Conservation (phyloP, 2,888 invertebrate species). For the Vanessa cardui region DNA sequence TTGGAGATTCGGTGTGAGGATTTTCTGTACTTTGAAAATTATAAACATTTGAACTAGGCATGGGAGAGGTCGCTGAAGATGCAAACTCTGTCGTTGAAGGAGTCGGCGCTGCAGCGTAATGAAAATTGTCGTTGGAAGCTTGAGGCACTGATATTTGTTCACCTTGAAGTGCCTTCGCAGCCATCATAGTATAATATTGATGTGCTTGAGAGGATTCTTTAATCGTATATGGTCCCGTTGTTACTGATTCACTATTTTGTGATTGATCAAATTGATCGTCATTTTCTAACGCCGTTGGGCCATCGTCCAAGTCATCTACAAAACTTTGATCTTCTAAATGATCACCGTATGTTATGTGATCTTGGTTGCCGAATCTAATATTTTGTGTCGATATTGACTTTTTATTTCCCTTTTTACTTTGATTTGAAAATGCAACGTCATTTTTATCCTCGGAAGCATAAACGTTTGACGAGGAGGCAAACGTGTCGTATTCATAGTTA, state of each 20-base stretch:
- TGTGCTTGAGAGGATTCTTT: constrained; percentile 66
- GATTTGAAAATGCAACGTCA: constrained; percentile 48
- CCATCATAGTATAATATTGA: constrained; percentile 68
- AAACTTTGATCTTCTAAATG: constrained; percentile 59
- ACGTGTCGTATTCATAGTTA: constrained; percentile 67
- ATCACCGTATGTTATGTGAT: constrained; percentile 65
- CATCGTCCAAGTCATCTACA: constrained; percentile 45
- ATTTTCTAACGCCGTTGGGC: constrained; percentile 57
- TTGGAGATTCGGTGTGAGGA: constrained; percentile 14
- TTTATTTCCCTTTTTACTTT: constrained; percentile 60
- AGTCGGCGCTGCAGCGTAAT: constrained; percentile 64
- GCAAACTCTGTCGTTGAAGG: constrained; percentile 50
- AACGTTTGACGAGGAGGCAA: constrained; percentile 65
- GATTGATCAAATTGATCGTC: constrained; percentile 54
- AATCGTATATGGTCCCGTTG: constrained; percentile 61
- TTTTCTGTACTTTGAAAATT: constrained; percentile 25
- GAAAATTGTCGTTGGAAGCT: constrained; percentile 69
- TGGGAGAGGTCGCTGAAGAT: constrained; percentile 49
- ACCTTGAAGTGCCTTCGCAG: constrained; percentile 61
- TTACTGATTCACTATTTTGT: constrained; percentile 48
- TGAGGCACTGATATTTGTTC: constrained; percentile 62
- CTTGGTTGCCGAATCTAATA: constrained; percentile 70
- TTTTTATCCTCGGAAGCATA: constrained; percentile 57
- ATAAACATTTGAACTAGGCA: constrained; percentile 31
- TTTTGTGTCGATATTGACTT: constrained; percentile 76